These are phyloP conservation scores for Drosophila kepulauana DNA, from an alignment of 1,140 invertebrate species.

Conservation along the genomic window DNA sequence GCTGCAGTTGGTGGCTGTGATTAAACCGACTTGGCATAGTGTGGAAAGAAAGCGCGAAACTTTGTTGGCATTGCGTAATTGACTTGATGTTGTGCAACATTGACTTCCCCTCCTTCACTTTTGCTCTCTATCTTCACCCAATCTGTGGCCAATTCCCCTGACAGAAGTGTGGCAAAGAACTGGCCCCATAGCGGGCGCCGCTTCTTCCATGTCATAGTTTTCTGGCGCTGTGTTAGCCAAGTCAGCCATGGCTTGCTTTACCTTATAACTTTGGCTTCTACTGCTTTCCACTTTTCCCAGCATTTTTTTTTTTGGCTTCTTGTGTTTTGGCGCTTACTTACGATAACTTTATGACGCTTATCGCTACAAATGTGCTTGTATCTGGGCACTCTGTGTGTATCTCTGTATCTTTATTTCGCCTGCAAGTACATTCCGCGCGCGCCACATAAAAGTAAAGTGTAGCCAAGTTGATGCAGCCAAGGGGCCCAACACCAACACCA, in stretches of 20 bases:
- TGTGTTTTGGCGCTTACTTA: constrained; percentile 77
- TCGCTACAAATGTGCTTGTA: constrained; percentile 83
- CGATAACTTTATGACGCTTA: constrained; percentile 83
- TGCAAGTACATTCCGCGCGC: constrained; percentile 75
- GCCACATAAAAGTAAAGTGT: constrained; percentile 83
- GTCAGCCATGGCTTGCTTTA: constrained; percentile 42
- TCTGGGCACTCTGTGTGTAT: constrained; percentile 67
- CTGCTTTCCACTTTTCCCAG: background rate
- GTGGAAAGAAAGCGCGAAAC: constrained; percentile 53
- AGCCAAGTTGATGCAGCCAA: constrained; percentile 69
- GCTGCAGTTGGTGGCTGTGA: constrained; percentile 54
- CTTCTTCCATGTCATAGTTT: constrained; percentile 66
- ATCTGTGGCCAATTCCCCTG: constrained; percentile 27
- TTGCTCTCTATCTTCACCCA: background rate
- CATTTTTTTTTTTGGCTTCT: constrained; percentile 39
- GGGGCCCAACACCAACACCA: constrained; percentile 16
- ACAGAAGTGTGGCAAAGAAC: constrained; percentile 32
- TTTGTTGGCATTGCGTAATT: constrained; percentile 72
- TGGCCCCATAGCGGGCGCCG: background rate
- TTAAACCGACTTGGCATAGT: constrained; percentile 60
- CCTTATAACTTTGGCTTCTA: constrained; percentile 57
- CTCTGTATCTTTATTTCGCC: constrained; percentile 81
- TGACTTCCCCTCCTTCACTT: constrained; percentile 2
- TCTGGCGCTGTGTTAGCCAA: constrained; percentile 28
- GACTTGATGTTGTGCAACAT: constrained; percentile 63